phyloP scores from a whole-genome alignment of 2,797 vertebrate species.

The Acipenser ruthenus region DNA sequence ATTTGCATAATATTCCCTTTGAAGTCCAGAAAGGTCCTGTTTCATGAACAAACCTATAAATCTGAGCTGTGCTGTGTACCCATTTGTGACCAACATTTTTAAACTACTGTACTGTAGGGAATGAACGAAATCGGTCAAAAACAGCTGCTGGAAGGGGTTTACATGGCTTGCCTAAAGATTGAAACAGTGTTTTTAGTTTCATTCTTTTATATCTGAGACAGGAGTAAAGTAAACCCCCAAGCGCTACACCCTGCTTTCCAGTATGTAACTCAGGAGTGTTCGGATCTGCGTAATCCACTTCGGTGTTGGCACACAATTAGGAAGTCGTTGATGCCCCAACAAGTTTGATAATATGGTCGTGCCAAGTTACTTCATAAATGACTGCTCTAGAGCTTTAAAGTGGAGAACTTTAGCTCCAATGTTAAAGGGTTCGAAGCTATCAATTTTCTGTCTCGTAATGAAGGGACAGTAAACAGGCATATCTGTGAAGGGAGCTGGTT shows the following conservation, averaged over 20 bases:
- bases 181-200: background rate
- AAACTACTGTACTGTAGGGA: too few species aligned
- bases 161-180: background rate
- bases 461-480: too few species aligned
- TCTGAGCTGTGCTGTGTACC: slow-evolving; percentile 11
- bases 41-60: slow-evolving; percentile 31
- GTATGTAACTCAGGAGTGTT: background rate
- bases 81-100: background rate
- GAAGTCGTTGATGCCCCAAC: background rate
- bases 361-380: too few species aligned
- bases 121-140: too few species aligned
- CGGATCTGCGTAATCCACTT: background rate
- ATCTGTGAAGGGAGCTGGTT: too few species aligned
- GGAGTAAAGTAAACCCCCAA: background rate
- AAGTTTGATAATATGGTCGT: too few species aligned
- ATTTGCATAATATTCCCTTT: background rate
- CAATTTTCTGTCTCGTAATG: too few species aligned
- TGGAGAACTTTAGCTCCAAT: too few species aligned
- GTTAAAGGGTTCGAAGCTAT: too few species aligned
- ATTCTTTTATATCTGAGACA: background rate
- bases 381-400: too few species aligned
- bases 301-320: background rate
- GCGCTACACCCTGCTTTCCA: background rate
- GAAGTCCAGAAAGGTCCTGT: background rate
- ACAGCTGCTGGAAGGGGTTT: background rate